phyloP scores from a whole-genome alignment of 1,140 invertebrate species.

The Andrena cerasifolii region DNA sequence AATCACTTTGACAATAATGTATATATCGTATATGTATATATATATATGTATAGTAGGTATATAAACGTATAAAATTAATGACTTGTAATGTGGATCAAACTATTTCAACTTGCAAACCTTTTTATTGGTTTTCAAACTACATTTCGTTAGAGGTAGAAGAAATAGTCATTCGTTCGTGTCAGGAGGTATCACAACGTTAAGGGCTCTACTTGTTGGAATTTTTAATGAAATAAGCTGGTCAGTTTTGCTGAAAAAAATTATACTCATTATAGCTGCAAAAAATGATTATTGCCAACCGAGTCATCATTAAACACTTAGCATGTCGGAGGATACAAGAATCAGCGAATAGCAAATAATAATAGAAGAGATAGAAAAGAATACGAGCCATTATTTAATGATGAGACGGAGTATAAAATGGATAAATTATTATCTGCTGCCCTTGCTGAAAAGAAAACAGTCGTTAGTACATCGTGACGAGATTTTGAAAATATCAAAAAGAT shows the following conservation, averaged over 20 bases:
- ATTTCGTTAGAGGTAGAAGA: constrained; percentile 70
- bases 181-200: constrained; percentile 68
- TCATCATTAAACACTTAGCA: constrained; percentile 64
- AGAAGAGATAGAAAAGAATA: background rate
- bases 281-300: constrained; percentile 67
- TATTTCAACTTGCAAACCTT: constrained; percentile 71
- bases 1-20: constrained; percentile 61
- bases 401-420: constrained; percentile 68
- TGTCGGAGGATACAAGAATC: background rate
- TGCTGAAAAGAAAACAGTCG: constrained; percentile 75
- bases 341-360: background rate
- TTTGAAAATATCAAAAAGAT: constrained; percentile 57
- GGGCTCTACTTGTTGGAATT: constrained; percentile 69
- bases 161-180: constrained; percentile 69
- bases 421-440: constrained; percentile 69
- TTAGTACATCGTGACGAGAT: constrained; percentile 68
- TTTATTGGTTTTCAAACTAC: constrained; percentile 69
- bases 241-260: constrained; percentile 73
- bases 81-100: constrained; percentile 69
- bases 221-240: constrained; percentile 66
- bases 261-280: constrained; percentile 76
- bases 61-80: constrained; percentile 43
- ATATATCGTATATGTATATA: too few relatives aligned
- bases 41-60: too few relatives aligned
- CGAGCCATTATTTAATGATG: constrained; percentile 68